Evolutionary conservation across 2,888 invertebrate genomes (phyloP).

Genomic region (Rhimphoctona megacephalus): DNA sequence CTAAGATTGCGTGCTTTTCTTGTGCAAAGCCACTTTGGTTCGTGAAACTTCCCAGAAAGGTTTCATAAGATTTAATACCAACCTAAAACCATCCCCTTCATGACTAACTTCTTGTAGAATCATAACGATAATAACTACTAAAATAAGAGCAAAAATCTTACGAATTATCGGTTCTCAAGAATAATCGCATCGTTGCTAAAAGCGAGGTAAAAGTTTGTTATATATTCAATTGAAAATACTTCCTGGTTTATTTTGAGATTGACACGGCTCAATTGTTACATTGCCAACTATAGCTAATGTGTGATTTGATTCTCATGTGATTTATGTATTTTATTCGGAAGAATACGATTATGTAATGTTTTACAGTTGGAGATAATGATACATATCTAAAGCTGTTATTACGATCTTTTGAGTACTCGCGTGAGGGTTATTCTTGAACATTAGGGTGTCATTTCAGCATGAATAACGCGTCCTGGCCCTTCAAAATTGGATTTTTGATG

Average conservation of each 20-base stretch:
- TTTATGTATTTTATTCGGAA: background rate
- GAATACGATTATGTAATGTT: background rate
- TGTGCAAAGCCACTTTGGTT: constrained; percentile 52
- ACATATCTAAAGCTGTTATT: background rate
- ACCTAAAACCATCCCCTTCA: background rate
- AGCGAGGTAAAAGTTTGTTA: background rate
- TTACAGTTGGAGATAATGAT: background rate
- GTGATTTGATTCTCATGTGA: background rate
- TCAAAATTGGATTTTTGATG: background rate
- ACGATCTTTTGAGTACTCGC: background rate
- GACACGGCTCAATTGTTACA: no score
- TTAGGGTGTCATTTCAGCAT: background rate
- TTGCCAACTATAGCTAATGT: no score
- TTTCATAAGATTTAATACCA: constrained; percentile 48
- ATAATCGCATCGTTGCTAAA: background rate
- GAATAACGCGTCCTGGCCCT: background rate
- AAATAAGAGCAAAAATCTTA: background rate
- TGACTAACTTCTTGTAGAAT: constrained; percentile 17
- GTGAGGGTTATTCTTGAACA: background rate
- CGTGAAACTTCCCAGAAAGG: constrained; percentile 39
- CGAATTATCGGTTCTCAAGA: background rate
- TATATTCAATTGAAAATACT: background rate
- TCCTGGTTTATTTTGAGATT: background rate
- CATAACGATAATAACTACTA: background rate
- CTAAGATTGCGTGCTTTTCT: constrained; percentile 55